phyloP scores from a whole-genome alignment of 2,888 invertebrate genomes.

The Hedya salicella region DNA sequence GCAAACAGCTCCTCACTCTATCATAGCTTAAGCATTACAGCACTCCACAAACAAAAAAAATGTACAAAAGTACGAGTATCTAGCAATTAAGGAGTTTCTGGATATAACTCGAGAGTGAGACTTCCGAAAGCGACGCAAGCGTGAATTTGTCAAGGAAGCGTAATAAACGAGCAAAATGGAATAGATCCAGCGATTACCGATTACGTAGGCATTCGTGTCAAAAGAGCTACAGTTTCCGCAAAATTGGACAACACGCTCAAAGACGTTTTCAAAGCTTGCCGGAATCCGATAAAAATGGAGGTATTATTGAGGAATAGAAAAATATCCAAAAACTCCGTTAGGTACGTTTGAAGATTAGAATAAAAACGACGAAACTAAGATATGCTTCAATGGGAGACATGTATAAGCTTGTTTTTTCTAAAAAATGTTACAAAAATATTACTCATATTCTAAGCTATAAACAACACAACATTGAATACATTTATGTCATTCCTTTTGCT shows the following conservation, averaged over 20 bases:
- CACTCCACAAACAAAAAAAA: conserved; percentile 7
- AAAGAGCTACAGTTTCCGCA: conserved; percentile 13
- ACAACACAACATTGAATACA: no score
- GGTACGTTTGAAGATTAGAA: no score
- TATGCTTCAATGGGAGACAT: no score
- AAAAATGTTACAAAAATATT: no score
- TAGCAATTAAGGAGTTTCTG: conserved; percentile 4
- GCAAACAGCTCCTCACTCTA: no score
- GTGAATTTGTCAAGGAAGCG: conserved; percentile 11
- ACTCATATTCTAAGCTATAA: no score
- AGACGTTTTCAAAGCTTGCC: background rate
- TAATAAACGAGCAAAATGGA: conserved; percentile 18
- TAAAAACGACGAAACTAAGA: no score
- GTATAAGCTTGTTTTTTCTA: no score
- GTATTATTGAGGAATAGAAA: no score
- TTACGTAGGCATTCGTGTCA: conserved; percentile 15
- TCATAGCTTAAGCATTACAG: background rate
- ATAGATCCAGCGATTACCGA: conserved; percentile 32
- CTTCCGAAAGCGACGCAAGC: background rate
- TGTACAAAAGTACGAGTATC: conserved; percentile 7
- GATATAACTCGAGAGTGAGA: background rate
- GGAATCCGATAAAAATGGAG: no score
- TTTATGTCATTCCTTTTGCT: no score
- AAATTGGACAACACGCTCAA: conserved; percentile 9
- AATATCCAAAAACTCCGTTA: no score